Evolutionary conservation across 2,113 vertebrate species (phyloP).

Genomic region (Eudorcas thomsonii): DNA sequence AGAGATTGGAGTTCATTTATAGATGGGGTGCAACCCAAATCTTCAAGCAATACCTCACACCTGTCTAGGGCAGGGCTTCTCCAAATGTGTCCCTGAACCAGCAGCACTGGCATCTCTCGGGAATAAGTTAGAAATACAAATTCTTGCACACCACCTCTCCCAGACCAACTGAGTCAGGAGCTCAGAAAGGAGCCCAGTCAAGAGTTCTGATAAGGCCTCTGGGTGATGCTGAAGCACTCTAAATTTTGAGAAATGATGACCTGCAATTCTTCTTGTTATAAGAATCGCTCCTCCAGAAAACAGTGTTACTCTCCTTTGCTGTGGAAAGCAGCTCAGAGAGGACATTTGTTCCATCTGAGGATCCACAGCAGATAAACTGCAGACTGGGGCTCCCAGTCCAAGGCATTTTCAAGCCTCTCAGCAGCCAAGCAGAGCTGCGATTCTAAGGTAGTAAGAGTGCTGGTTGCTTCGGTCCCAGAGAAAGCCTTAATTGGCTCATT

Average conservation of each 20-base stretch:
- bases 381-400: not conserved
- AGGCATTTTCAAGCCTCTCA: not conserved
- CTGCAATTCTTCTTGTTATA: not conserved
- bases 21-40: not conserved
- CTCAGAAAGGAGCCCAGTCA: not conserved
- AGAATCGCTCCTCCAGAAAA: not conserved
- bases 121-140: not conserved
- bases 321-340: not conserved
- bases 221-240: not conserved
- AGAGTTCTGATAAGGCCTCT: not conserved
- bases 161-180: not conserved
- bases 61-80: not conserved
- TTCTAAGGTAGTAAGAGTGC: not conserved
- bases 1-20: not conserved
- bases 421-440: not conserved
- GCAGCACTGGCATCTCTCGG: not conserved
- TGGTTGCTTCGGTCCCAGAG: conserved; percentile 37
- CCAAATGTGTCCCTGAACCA: not conserved
- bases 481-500: conserved; percentile 75
- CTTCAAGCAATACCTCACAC: not conserved
- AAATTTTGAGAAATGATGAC: not conserved
- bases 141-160: not conserved
- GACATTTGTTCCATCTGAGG: not conserved
- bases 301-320: not conserved
- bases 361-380: not conserved